These are phyloP conservation scores for Prolemur simus DNA, from an alignment of 2,113 vertebrate species.

Conservation along the genomic window DNA sequence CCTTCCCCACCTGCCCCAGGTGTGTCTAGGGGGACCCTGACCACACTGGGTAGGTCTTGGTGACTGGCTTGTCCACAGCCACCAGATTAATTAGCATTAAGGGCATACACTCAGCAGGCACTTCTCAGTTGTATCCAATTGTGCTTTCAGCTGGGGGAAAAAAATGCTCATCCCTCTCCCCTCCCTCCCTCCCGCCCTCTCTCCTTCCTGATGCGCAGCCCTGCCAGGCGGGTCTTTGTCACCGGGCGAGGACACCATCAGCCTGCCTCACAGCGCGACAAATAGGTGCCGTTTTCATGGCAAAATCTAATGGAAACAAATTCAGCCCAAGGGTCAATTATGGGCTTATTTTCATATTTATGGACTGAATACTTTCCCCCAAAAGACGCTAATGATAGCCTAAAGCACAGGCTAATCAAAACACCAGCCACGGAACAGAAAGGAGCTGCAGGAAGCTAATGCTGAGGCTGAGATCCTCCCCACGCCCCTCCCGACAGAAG, in stretches of 20 bases:
- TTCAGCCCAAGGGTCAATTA: constrained; percentile 84
- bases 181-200: accelerated
- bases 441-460: constrained; percentile 61
- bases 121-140: constrained; percentile 33
- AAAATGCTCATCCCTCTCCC: constrained; percentile 55
- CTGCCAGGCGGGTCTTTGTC: constrained; percentile 68
- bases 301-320: constrained; percentile 83
- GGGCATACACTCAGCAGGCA: constrained; percentile 1
- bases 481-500: constrained; percentile 5
- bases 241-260: constrained; percentile 59
- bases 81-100: constrained; percentile 57
- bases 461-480: constrained; percentile 72
- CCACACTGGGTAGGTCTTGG: constrained; percentile 42
- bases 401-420: constrained; percentile 82
- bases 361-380: constrained; percentile 82
- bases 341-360: constrained; percentile 86
- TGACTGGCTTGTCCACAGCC: constrained; percentile 43
- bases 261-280: constrained; percentile 69
- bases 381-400: constrained; percentile 82
- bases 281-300: constrained; percentile 75
- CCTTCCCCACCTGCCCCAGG: constrained; percentile 53
- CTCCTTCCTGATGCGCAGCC: accelerated
- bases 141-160: constrained; percentile 70
- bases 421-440: constrained; percentile 75
- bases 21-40: constrained; percentile 39